Evolutionary conservation across 1,140 invertebrate genomes (phyloP).

Genomic region (Bathynomus jamesi): DNA sequence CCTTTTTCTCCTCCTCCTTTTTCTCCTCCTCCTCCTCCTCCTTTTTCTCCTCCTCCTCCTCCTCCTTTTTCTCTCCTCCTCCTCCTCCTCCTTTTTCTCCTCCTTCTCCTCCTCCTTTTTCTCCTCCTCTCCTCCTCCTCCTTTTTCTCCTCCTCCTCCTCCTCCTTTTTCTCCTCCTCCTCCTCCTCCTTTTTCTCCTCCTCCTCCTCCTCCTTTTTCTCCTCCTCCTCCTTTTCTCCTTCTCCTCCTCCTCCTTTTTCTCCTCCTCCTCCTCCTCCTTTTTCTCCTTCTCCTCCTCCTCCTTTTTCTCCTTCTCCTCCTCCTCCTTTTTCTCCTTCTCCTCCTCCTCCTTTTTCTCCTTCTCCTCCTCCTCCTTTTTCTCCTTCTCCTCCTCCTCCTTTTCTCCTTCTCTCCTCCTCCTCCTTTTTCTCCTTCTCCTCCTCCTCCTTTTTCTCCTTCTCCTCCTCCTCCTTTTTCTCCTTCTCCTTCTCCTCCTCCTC

Average conservation of each 20-base stretch:
- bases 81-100: too few species aligned
- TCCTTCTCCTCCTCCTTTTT: too few species aligned
- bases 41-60: too few species aligned
- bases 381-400: background rate
- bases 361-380: too few species aligned
- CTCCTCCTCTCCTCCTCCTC: too few species aligned
- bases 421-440: background rate
- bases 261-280: background rate
- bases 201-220: background rate
- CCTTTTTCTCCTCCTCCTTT: too few species aligned
- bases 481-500: background rate
- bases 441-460: background rate
- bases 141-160: too few species aligned
- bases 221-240: background rate
- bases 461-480: background rate
- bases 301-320: background rate
- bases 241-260: background rate
- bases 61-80: too few species aligned
- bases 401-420: background rate
- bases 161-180: too few species aligned
- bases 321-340: background rate
- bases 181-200: background rate
- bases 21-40: too few species aligned
- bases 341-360: too few species aligned
- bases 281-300: background rate